phyloP scores from a whole-genome alignment of 2,113 vertebrate species.

The Marcusenius ussheri region DNA sequence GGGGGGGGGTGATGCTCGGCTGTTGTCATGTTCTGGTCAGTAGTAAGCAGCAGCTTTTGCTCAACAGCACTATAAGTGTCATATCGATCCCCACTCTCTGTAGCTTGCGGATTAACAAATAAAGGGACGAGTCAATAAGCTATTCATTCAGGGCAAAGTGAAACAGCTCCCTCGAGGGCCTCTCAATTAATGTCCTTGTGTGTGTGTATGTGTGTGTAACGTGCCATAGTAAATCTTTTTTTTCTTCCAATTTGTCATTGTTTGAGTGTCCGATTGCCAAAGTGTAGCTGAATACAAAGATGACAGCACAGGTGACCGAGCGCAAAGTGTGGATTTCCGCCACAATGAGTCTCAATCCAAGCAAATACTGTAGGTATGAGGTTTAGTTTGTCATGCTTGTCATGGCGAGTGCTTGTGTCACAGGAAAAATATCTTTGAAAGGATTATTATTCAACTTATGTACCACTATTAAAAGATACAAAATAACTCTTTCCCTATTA shows the following conservation, averaged over 20 bases:
- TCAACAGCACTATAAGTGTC: conserved; percentile 23
- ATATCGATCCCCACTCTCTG: conserved; percentile 19
- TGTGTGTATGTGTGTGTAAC: neutral
- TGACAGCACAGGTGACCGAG: neutral
- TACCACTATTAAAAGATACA: neutral
- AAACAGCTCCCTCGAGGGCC: conserved; percentile 10
- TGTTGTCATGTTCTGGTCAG: conserved; percentile 19
- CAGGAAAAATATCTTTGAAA: neutral
- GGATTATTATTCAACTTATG: neutral
- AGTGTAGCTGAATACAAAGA: neutral
- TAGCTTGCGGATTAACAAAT: conserved; percentile 26
- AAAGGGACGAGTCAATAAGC: conserved; percentile 21
- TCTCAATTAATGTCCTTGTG: conserved; percentile 11
- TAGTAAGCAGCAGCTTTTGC: conserved; percentile 9
- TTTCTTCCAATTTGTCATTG: neutral
- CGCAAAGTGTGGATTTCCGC: neutral
- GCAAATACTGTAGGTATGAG: too few relatives aligned
- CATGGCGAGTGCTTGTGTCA: neutral
- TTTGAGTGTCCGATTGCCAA: neutral
- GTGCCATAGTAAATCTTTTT: neutral
- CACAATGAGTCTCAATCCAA: neutral
- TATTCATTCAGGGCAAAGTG: conserved; percentile 26
- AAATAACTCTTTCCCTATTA: neutral
- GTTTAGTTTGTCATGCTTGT: neutral
- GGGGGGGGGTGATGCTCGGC: neutral